Conservation (phyloP, 2,113 vertebrate genomes). For the Odocoileus hemionus region DNA sequence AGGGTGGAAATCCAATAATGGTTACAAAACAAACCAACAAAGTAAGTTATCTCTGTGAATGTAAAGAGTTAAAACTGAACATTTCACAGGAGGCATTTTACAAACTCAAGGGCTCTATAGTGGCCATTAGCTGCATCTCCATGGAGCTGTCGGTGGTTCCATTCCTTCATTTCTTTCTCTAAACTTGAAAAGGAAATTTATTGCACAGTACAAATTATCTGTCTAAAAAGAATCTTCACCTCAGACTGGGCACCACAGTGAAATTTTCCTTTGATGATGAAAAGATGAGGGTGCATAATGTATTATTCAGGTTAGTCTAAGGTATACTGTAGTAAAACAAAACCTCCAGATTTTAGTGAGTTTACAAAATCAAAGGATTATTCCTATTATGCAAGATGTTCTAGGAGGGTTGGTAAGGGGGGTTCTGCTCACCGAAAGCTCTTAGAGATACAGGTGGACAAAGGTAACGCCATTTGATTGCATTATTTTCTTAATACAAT, state of each 20-base stretch:
- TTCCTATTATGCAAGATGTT: not conserved
- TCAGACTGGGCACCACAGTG: not conserved
- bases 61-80: not conserved
- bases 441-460: not conserved
- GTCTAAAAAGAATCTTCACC: not conserved
- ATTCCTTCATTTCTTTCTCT: conserved; percentile 1
- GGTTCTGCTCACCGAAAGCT: not conserved
- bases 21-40: not conserved
- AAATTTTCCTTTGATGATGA: conserved; percentile 39
- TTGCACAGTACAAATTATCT: not conserved
- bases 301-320: not conserved
- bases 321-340: conserved; percentile 2
- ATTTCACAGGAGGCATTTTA: not conserved
- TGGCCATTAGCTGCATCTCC: not conserved
- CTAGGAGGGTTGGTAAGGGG: not conserved
- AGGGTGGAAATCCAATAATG: not conserved
- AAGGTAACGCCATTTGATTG: not conserved
- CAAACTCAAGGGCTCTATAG: not conserved
- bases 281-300: not conserved
- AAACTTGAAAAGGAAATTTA: conserved; percentile 21
- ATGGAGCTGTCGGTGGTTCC: not conserved
- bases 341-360: not conserved
- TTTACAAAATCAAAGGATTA: not conserved
- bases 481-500: not conserved
- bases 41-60: not conserved